Evolutionary conservation across 2,888 invertebrate species (phyloP).

Genomic region (Bombyx huttoni): DNA sequence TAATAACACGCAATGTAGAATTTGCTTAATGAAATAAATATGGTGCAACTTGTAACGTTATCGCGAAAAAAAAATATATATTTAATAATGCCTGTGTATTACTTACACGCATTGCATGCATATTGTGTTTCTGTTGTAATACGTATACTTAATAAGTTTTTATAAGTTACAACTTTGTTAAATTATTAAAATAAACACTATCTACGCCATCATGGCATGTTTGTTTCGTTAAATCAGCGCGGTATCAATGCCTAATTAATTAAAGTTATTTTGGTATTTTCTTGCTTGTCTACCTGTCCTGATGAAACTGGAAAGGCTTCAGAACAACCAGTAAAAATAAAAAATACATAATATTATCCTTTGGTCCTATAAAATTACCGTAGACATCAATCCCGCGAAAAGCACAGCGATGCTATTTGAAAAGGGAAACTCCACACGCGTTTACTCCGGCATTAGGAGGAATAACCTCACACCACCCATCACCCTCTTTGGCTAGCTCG

Average conservation of each 20-base stretch:
- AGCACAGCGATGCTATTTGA: too few relatives aligned
- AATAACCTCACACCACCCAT: too few relatives aligned
- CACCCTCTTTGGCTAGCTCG: too few relatives aligned
- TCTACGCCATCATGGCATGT: background rate
- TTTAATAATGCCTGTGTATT: conserved; percentile 10
- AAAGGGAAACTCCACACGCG: too few relatives aligned
- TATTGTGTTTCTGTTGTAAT: conserved; percentile 4
- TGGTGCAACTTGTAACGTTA: background rate
- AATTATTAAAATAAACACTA: background rate
- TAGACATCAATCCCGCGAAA: too few relatives aligned
- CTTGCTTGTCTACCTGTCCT: too few relatives aligned
- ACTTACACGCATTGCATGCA: conserved; percentile 23
- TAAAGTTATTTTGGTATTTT: too few relatives aligned
- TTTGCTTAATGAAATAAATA: background rate
- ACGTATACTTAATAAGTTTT: conserved; percentile 5
- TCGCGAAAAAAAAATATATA: background rate
- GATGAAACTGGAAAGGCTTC: too few relatives aligned
- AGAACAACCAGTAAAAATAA: too few relatives aligned
- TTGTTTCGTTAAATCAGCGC: background rate
- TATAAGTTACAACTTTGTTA: conserved; percentile 9
- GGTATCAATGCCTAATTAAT: background rate
- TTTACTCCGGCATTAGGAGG: too few relatives aligned
- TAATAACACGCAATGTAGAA: conserved; percentile 18
- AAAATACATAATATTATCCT: too few relatives aligned
- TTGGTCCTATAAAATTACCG: too few relatives aligned